phyloP scores from a whole-genome alignment of 2,797 vertebrate species.

The Eospalax fontanierii region DNA sequence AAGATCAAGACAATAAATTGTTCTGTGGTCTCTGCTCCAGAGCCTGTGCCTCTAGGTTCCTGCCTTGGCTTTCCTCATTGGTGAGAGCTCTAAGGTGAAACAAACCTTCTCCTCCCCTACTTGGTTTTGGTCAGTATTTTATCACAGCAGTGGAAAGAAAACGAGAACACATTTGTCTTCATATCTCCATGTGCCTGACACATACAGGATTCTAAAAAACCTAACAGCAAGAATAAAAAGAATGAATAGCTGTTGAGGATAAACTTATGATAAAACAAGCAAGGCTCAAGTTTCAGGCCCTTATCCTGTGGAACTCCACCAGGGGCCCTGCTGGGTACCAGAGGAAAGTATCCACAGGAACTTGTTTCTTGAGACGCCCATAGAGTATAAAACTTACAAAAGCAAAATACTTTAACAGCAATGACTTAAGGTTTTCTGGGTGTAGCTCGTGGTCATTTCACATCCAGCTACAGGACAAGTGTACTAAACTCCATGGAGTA shows the following conservation, averaged over 20 bases:
- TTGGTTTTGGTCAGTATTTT: too few relatives aligned
- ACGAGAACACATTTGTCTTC: neutral
- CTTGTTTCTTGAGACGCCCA: neutral
- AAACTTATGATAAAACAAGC: conserved; percentile 1
- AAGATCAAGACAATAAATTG: too few relatives aligned
- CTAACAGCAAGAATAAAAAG: neutral
- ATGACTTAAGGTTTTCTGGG: neutral
- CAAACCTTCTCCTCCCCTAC: too few relatives aligned
- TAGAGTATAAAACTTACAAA: conserved; percentile 6
- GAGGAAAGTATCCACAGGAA: neutral
- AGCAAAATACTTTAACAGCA: neutral
- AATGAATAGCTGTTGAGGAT: neutral
- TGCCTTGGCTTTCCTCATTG: too few relatives aligned
- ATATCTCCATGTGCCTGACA: neutral
- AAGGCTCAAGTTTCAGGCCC: neutral
- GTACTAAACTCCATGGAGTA: neutral
- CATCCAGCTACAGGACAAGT: neutral
- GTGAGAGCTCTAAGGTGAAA: too few relatives aligned
- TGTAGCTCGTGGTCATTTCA: neutral
- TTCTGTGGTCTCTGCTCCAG: too few relatives aligned
- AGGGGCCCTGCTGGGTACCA: neutral
- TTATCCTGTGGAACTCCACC: neutral
- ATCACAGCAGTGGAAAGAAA: too few relatives aligned
- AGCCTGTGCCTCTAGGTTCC: too few relatives aligned
- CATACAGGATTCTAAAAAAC: neutral